Base-by-base conservation (phyloP, 2,797 vertebrate genomes). In the Lutjanus argentimaculatus region DNA sequence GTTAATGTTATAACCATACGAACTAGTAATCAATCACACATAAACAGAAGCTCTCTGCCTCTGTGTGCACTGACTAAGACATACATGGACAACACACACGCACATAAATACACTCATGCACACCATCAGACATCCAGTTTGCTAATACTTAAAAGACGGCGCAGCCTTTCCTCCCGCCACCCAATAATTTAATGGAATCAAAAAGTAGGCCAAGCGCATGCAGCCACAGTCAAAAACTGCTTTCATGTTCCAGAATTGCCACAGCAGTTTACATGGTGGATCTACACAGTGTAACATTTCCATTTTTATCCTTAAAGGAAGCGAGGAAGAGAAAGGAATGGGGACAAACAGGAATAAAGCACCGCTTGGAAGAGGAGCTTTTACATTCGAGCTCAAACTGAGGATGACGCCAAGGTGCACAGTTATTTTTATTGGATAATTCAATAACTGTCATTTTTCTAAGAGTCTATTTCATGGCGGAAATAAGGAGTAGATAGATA, bases 121-220 rank as follows among this genome's bases (percentile, higher is more conserved):
- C 19, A 30, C 22, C 62, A 71, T 78, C 55, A 79, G 85, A 77
- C 78, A 79, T 68, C 56, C 65, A 70, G 65, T 84, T 82, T 74
- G 68, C 45, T 72, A 59, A 87, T 51, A 75, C 71, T 78, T 73
- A 46, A 77, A 79, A 91, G 74, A 72, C 72, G 36, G 57, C 8
- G 0, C 74, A 79, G 75, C 68, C 25, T 75, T 70, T 84, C 48
- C 83, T 76, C 75, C 85, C 80, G 80, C 85, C 85, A 74, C 59
- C 80, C 83, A 82, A 67, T 85, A 82, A 91, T 91, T 90, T 89
- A 85, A 90, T 91, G 77, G 82, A 84, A 82, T 88, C 62, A 83
- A 80, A 85, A 93, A 89, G 70, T 90, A 91, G 90, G 91, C 87
- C 91, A 93, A 80, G 77, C 62, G 1, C 63, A 80, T 79, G 75